Base-by-base conservation (phyloP, 2,797 vertebrate genomes). In the Neosilurus mollespiculum region DNA sequence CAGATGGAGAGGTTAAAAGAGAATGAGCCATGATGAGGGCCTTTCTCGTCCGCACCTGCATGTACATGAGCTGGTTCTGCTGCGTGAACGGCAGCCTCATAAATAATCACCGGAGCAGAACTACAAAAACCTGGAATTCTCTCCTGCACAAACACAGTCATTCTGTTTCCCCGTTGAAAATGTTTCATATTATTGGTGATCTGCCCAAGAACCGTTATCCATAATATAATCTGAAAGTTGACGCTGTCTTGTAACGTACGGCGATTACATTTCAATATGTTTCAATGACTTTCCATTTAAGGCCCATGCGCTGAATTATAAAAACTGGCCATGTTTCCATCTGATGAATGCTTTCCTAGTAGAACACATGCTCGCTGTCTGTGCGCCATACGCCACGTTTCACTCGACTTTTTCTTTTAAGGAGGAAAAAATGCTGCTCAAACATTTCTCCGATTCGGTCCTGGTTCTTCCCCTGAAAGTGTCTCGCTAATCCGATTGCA, bases 1-100 rank as follows among this genome's bases (percentile, higher is more conserved):
- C 78, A 83, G 89, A 92, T 89, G 89, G 88, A 85, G 89, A 91
- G 92, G 92, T 93, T 91, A 92, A 11, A 2, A n/a, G 82, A 86
- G 87, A 82, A 88, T 86, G 88, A 91, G 87, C 53, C 76, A 51
- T 62, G 20, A 73, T 83, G 85, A 84, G 76, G 79, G 82, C 30
- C n/a, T 81, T 79, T 87, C 72, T 76, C 43, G 64, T 80, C 59
- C 58, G 54, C 72, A 81, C 83, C 82, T 85, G 84, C 78, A 85
- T 20, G 56, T 9, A 80, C 62, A 78, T 30, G 11, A 53, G 78
- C 37, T 88, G 75, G 87, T 85, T 82, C 11, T 79, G 61, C 20
- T 9, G 51, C 54, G 66, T 58, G 14, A 80, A 43, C 6, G 49
- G 70, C 79, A 76, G 73, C 72, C 66, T 81, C 72, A 67, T 70